phyloP scores from a whole-genome alignment of 2,797 vertebrate species.

The Danio albolineatus region DNA sequence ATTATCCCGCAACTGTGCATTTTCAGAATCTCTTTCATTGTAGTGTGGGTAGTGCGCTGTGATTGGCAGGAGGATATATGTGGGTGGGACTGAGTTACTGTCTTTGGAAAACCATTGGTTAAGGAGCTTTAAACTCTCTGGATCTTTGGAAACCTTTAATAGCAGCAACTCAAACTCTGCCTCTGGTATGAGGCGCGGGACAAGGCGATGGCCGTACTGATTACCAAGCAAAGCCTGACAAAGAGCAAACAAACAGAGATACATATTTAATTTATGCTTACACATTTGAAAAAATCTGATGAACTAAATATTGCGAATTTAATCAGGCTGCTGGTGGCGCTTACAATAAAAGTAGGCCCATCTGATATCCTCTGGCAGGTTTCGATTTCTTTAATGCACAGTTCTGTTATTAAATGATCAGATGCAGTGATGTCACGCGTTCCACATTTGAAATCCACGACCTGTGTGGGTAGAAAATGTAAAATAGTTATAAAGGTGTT shows the following conservation, averaged over 20 bases:
- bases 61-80: conserved; percentile 82
- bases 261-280: background rate
- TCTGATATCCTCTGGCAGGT: conserved; percentile 75
- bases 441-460: conserved; percentile 82
- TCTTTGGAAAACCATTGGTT: conserved; percentile 78
- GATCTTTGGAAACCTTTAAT: conserved; percentile 72
- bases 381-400: conserved; percentile 81
- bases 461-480: conserved; percentile 61
- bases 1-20: conserved; percentile 53
- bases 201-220: conserved; percentile 76
- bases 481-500: background rate
- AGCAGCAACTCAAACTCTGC: conserved; percentile 79
- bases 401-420: conserved; percentile 74
- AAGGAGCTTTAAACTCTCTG: conserved; percentile 72
- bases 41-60: conserved; percentile 73
- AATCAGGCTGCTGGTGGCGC: conserved; percentile 55
- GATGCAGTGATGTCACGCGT: conserved; percentile 63
- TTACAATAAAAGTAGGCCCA: conserved; percentile 82
- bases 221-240: conserved; percentile 67
- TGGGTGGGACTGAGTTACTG: conserved; percentile 77
- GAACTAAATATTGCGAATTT: background rate
- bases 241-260: conserved; percentile 6
- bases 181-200: conserved; percentile 76
- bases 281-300: background rate
- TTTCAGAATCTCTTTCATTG: conserved; percentile 67